Evolutionary conservation across 2,888 invertebrate genomes (phyloP).

Genomic region (Notodonta dromedarius): DNA sequence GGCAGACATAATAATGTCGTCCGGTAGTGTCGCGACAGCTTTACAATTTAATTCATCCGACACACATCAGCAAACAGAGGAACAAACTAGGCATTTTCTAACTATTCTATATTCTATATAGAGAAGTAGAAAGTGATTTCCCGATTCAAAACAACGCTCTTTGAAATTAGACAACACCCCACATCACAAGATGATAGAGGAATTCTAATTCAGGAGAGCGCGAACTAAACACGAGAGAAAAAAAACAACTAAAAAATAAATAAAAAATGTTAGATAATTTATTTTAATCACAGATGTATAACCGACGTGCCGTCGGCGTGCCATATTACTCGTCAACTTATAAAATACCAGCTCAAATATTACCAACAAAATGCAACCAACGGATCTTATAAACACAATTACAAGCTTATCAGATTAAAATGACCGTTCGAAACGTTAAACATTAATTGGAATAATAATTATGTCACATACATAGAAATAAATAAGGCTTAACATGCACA

Average conservation of each 20-base stretch:
- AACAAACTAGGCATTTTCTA: slow-evolving; percentile 9
- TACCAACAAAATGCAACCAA: slow-evolving; percentile 50
- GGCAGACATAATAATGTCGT: no score
- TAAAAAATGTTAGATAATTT: slow-evolving; percentile 70
- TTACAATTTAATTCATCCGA: not conserved
- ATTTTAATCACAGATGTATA: slow-evolving; percentile 76
- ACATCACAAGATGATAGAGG: slow-evolving; percentile 4
- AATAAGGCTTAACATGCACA: slow-evolving; percentile 65
- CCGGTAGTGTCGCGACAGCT: no score
- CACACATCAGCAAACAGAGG: no score
- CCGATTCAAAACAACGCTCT: slow-evolving; percentile 13
- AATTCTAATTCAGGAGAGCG: slow-evolving; percentile 21
- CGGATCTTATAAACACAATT: slow-evolving; percentile 39
- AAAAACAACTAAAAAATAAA: slow-evolving; percentile 52
- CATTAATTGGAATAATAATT: slow-evolving; percentile 39
- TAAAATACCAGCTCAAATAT: slow-evolving; percentile 43
- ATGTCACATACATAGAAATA: slow-evolving; percentile 44
- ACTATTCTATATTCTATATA: slow-evolving; percentile 21
- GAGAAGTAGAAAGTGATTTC: slow-evolving; percentile 12
- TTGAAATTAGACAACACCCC: slow-evolving; percentile 13
- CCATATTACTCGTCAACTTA: slow-evolving; percentile 35
- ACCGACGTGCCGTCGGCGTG: slow-evolving; percentile 43
- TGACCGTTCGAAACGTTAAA: slow-evolving; percentile 23
- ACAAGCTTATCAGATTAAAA: slow-evolving; percentile 48
- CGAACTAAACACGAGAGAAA: slow-evolving; percentile 28